Evolutionary conservation across 2,113 vertebrate genomes (phyloP).

Genomic region (Takifugu flavidus): DNA sequence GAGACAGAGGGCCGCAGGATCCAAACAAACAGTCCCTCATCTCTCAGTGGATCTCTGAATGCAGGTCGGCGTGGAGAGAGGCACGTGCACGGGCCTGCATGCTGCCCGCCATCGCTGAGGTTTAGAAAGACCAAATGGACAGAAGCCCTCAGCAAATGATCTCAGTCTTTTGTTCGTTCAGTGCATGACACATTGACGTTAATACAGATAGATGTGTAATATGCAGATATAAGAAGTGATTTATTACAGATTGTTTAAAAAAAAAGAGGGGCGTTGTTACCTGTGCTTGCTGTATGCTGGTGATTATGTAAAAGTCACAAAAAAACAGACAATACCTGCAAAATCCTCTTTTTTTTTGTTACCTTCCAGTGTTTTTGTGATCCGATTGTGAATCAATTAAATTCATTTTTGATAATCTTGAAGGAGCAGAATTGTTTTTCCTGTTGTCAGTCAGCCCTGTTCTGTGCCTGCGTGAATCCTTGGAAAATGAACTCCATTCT

Average conservation of each 20-base stretch:
- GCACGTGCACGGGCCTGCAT: conserved; percentile 73
- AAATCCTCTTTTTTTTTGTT: conserved; percentile 38
- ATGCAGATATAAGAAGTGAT: conserved; percentile 17
- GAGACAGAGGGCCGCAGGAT: conserved; percentile 30
- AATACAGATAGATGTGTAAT: conserved; percentile 16
- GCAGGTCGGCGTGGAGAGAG: conserved; percentile 76
- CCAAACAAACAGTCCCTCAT: conserved; percentile 63
- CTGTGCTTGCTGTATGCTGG: conserved; percentile 31
- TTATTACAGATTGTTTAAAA: conserved; percentile 3
- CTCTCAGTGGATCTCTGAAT: conserved; percentile 79
- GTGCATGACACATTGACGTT: conserved; percentile 24
- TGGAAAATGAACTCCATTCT: conserved; percentile 31
- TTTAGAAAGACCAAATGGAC: conserved; percentile 48
- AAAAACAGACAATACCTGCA: conserved; percentile 22
- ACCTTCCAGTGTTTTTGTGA: conserved; percentile 49
- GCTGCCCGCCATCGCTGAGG: conserved; percentile 81
- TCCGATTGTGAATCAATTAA: conserved; percentile 44
- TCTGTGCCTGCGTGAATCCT: conserved; percentile 23
- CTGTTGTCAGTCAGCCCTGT: not conserved
- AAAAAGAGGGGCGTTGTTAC: not conserved
- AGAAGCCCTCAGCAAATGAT: conserved; percentile 11
- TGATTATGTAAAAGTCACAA: conserved; percentile 13
- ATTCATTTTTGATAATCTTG: conserved; percentile 49
- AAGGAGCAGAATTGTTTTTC: conserved; percentile 4
- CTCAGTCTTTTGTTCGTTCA: conserved; percentile 10